Percentiles rank a stretch among this genome's conserved stretches.
Evolutionary conservation across 1,140 invertebrate genomes (phyloP).

Genomic region (Oryctes rhinoceros): DNA sequence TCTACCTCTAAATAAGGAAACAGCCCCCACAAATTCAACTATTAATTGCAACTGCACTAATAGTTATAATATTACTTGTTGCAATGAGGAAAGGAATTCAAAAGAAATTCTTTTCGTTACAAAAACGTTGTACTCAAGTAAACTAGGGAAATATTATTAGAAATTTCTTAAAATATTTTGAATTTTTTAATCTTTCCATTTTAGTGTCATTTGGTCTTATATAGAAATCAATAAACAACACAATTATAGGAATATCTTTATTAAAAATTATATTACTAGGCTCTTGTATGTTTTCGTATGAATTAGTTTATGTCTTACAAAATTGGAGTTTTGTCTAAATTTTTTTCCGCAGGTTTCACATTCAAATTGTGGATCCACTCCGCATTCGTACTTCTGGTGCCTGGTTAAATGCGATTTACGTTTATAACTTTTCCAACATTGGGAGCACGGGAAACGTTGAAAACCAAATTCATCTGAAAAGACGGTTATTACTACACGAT

Average conservation of each 20-base stretch:
- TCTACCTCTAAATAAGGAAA: no score
- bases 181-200: no score
- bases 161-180: no score
- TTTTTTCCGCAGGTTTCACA: slow-evolving; percentile 57
- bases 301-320: slow-evolving; percentile 7
- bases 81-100: no score
- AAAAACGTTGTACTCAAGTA: no score
- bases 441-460: slow-evolving; percentile 47
- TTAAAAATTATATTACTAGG: neutral
- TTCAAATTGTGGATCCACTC: slow-evolving; percentile 62
- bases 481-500: neutral
- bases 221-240: slow-evolving; percentile 5
- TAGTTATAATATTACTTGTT: no score
- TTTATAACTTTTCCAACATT: slow-evolving; percentile 58
- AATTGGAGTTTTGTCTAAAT: slow-evolving; percentile 26
- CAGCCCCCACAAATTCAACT: no score
- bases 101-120: no score
- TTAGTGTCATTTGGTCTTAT: no score
- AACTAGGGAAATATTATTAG: no score
- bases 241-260: slow-evolving; percentile 13
- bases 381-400: slow-evolving; percentile 49
- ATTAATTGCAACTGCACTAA: no score
- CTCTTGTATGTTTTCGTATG: slow-evolving; percentile 6
- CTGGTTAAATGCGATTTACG: slow-evolving; percentile 65
- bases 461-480: slow-evolving; percentile 19